A percentile compares a stretch with the other conserved stretches of the same genome.
phyloP scores from a whole-genome alignment of 2,797 vertebrate genomes.

The Rhabdophis nuchalis region DNA sequence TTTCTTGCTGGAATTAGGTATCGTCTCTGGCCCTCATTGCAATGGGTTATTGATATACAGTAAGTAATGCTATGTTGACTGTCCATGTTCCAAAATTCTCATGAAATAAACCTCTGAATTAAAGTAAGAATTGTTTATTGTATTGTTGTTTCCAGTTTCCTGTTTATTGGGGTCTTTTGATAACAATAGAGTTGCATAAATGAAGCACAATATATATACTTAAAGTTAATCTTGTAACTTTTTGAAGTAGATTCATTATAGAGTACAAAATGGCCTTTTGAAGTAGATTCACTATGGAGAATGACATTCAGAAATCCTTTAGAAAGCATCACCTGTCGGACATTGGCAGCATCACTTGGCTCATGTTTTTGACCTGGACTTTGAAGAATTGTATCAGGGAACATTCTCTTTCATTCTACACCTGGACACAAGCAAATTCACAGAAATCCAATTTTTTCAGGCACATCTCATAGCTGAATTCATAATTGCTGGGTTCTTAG shows the following conservation, averaged over 20 bases:
- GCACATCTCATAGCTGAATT: background rate
- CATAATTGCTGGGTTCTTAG: background rate
- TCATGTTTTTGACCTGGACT: background rate
- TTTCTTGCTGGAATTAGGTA: no score
- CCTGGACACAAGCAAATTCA: no score
- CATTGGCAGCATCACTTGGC: background rate
- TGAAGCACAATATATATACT: background rate
- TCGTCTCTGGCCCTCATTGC: no score
- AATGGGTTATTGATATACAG: no score
- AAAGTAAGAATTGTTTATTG: no score
- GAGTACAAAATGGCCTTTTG: background rate
- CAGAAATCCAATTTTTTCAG: background rate
- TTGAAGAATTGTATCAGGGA: background rate
- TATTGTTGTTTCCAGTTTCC: no score
- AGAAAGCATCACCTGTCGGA: background rate
- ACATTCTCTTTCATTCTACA: background rate
- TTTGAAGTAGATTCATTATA: no score
- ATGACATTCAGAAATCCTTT: background rate
- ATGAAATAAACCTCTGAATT: no score
- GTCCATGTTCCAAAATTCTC: no score
- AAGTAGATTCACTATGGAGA: background rate
- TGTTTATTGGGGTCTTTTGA: no score
- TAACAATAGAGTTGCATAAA: no score
- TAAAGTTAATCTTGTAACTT: background rate
- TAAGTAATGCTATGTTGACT: no score